These are phyloP conservation scores for Crypturellus undulatus DNA, from an alignment of 2,113 vertebrate genomes.

Conservation along the genomic window DNA sequence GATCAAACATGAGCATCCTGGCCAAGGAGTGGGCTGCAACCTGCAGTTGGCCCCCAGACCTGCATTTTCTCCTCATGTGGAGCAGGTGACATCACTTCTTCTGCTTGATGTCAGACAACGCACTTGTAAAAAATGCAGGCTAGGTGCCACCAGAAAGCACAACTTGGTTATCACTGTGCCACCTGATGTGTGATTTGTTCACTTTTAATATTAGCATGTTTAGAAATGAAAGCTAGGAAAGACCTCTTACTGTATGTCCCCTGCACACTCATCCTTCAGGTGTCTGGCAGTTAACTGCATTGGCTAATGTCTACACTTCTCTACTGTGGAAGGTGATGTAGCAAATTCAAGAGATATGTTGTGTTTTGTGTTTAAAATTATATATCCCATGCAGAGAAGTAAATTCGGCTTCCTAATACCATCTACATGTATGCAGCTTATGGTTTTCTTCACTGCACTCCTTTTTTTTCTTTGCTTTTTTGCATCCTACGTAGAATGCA, in stretches of 20 bases:
- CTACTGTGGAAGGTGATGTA: not conserved
- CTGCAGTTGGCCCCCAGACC: not conserved
- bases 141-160: not conserved
- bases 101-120: not conserved
- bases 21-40: not conserved
- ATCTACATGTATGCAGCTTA: not conserved
- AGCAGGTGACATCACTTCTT: not conserved
- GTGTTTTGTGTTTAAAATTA: not conserved
- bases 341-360: not conserved
- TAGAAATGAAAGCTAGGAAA: not conserved
- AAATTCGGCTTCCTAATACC: not conserved
- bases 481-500: not conserved
- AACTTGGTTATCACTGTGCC: not conserved
- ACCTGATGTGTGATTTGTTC: not conserved
- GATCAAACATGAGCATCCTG: not conserved
- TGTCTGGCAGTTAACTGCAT: not conserved
- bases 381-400: not conserved
- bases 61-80: not conserved
- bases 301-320: not conserved
- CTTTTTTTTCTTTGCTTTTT: not conserved
- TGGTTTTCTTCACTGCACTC: not conserved
- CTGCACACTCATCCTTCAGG: not conserved
- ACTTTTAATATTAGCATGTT: rapidly evolving
- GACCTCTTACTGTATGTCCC: not conserved
- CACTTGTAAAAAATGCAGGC: not conserved